phyloP scores from a whole-genome alignment of 2,888 invertebrate genomes.

The Agrilus cyanescens region DNA sequence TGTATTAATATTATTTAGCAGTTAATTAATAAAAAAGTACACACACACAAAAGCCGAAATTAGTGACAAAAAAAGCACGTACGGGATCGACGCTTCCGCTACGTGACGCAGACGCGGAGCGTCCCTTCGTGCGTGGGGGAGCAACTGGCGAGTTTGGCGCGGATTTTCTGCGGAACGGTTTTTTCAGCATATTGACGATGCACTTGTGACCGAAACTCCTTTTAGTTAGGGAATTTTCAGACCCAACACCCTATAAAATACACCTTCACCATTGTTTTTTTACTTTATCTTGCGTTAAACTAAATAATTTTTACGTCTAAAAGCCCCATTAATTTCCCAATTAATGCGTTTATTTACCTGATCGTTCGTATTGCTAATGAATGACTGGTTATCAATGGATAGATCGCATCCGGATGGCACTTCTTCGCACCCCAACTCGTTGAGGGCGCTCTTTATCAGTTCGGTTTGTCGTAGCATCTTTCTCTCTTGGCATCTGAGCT shows the following conservation, averaged over 20 bases:
- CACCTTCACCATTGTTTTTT: constrained; percentile 9
- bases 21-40: constrained; percentile 1
- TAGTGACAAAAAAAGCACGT: constrained; percentile 18
- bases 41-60: neutral
- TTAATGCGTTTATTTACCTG: constrained; percentile 39
- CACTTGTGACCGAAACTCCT: constrained; percentile 45
- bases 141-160: constrained; percentile 52
- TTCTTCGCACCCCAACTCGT: constrained; percentile 79
- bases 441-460: constrained; percentile 72
- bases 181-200: constrained; percentile 51
- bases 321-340: too few relatives aligned
- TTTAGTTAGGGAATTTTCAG: constrained; percentile 42
- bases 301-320: too few relatives aligned
- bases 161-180: constrained; percentile 58
- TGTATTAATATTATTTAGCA: neutral
- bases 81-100: constrained; percentile 34
- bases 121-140: constrained; percentile 39
- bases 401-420: constrained; percentile 76
- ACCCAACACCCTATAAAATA: constrained; percentile 37
- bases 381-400: constrained; percentile 45
- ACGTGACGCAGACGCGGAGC: constrained; percentile 32
- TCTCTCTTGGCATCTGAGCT: constrained; percentile 71
- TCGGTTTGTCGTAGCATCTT: constrained; percentile 73
- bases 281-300: neutral
- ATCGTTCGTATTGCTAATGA: constrained; percentile 51